Base-by-base conservation (phyloP, 2,888 invertebrate species). In the Oxytorus armatus region DNA sequence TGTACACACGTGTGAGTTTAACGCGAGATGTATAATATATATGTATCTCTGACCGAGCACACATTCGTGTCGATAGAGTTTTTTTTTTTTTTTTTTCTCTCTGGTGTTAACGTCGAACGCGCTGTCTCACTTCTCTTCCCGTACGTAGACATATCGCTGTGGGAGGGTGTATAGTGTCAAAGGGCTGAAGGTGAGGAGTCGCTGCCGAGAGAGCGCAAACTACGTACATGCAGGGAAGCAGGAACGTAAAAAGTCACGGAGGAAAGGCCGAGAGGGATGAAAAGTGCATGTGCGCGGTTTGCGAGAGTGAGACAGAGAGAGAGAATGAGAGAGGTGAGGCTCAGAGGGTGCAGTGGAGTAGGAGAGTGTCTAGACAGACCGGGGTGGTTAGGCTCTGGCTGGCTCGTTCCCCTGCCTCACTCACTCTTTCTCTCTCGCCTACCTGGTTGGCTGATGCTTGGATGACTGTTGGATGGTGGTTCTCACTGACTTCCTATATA, bases 301-400 rank as follows among this genome's bases (percentile, higher is more conserved):
- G 39, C 51, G 59, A 14, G 76, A 51, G 63, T 69, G 63, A 51
- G 63, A 81, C 77, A 83, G 76, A 80, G 83, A 69, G 70, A 18
- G 61, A 49, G 36, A 77, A 73, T 61, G 77, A 49, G 63, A 70
- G 83, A 83, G 81, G 84, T 86, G 65, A 65, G 55, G 84, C 85
- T 86, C 86, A 85, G 88, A 89, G 90, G 88, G 89, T 85, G 87
- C 87, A 89, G 89, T 88, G 88, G 89, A 90, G 90, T 89, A 90
- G 88, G 90, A 90, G 89, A 89, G 88, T 88, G 90, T 90, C 90
- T 90, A 90, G 90, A 90, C 90, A 88, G 88, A 87, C n/a, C 89
- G 87, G 89, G 88, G 88, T 86, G 89, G 87, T 84, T 89, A 87
- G 88, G 86, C 84, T n/a, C n/a, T 84, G 86, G 85, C 85, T 86